Evolutionary conservation across 2,888 invertebrate species (phyloP), one percentile per base, ranked within the genome.

Genomic region (Parapristionchus giblindavisi): DNA sequence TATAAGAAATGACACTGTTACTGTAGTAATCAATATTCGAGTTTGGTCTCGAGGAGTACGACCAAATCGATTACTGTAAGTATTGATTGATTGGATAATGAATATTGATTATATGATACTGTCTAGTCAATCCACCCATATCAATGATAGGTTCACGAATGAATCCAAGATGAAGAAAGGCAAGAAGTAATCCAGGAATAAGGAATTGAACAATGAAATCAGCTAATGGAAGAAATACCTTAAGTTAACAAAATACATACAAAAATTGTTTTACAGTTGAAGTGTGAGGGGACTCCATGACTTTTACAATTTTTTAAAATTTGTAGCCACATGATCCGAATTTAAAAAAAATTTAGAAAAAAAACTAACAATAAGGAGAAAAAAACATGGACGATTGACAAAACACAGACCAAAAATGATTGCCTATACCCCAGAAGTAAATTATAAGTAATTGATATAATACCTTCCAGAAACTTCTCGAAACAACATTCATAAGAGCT

Each of bases 121-220:
- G 85, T 77, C 81, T 82, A 21, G 83, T 86, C 58, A 87, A 68
- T 65, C 80, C 80, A 52, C 83, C 85, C 77, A 84, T 83, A 66
- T 86, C 85, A 27, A 87, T 86, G 63, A 82, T 81, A 27, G 87
- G 85, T 77, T 87, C 87, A 70, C 86, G 76, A 27, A 86, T 86
- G 77, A 87, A 87, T 34, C 85, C 86, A 34, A 86, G 81, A 73
- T 86, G 85, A 17, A 87, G 79, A 68, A 85, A 77, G 21, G 84
- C 82, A 17, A 87, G 75, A 36, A 86, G 80, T 48, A 85, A 77
- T 24, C 87, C 87, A 17, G 87, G 87, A 24, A 86, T 81, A 38
- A 87, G 78, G 72, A 87, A 87, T 74, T 87, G 87, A 8, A 87
- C 85, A 21, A 86, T 82, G 66, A 87, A 86, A 75, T 87, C 87